Evolutionary conservation across 2,888 invertebrate species (phyloP).

Genomic region (Tryphoninae sp.): DNA sequence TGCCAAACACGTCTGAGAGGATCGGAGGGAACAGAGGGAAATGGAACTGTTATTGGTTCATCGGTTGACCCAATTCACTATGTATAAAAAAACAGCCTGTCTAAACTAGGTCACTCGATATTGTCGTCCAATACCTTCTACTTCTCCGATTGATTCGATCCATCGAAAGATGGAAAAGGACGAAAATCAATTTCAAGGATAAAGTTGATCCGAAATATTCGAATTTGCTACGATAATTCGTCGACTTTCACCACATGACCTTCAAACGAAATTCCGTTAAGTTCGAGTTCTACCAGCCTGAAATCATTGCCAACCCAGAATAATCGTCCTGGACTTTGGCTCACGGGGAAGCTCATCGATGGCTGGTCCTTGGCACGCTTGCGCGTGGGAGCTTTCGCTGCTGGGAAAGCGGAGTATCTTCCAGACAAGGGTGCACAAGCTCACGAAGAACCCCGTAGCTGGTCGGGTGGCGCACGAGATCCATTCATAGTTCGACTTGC

Average conservation of each 20-base stretch:
- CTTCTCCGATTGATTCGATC: constrained; percentile 14
- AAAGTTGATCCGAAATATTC: too few relatives aligned
- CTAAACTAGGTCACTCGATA: constrained; percentile 41
- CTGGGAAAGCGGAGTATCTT: constrained; percentile 63
- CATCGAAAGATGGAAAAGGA: background rate
- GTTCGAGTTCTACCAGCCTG: background rate
- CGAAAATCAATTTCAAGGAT: too few relatives aligned
- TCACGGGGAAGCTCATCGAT: constrained; percentile 43
- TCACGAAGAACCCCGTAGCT: constrained; percentile 49
- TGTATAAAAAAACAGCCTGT: constrained; percentile 2
- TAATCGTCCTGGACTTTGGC: constrained; percentile 38
- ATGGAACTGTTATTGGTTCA: constrained; percentile 16
- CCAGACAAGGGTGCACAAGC: constrained; percentile 52
- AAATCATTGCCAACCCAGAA: constrained; percentile 1
- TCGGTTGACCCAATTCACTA: constrained; percentile 48
- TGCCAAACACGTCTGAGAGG: background rate
- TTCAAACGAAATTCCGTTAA: background rate
- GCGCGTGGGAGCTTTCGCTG: constrained; percentile 51
- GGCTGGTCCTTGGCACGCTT: constrained; percentile 45
- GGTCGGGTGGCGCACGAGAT: constrained; percentile 54
- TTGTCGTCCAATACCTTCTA: constrained; percentile 24
- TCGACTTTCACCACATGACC: background rate
- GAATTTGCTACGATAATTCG: too few relatives aligned
- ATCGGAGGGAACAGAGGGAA: background rate
- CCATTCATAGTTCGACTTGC: constrained; percentile 65